Base-by-base conservation (phyloP, 64 coral and sea anemone species). In the Dendronephthya gigantea region DNA sequence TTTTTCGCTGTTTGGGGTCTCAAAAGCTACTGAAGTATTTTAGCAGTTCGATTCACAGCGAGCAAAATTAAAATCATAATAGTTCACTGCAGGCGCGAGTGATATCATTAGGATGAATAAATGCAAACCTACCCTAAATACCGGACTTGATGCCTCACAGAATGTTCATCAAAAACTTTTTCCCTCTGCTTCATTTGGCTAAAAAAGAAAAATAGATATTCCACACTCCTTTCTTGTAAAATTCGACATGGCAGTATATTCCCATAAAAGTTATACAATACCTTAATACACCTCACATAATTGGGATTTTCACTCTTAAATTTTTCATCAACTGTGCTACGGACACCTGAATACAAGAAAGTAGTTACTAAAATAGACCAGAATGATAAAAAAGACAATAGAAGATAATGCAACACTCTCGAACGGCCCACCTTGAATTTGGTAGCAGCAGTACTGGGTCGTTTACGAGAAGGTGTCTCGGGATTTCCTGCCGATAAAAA, bases 201-300 rank as follows among this genome's bases (percentile, higher is more conserved):
- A 65, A 1, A 70, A 15, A 79, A 79, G 8, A 79, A 79, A 79
- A 33, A 19, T 28, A 79, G 2, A 33, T 79, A 36, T 35, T 79
- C 37, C 4, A 36, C 41, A 45, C 4, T 45, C 41, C 4, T 6
- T 0, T 3, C 37, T 35, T 79, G 30, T 29, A 33, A 36, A 6
- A 34, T 36, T 79, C 32, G 32, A 28, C 15, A 8, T 36, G 9
- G 36, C 10, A 17, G n/a, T n/a, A 4, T 35, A 36, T 33, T 79
- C 7, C 28, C 29, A 33, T 34, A 33, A 9, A 33, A 33, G 0
- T 28, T 35, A 12, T 6, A 1, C 30, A 79, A 8, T 79, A 97
- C 94, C 94, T 97, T 97, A 65, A 97, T 97, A 29, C 94, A 97
- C 23, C 94, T 87, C 74, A 97, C 93, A 84, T 97, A 97, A 74